Base-by-base conservation (phyloP, 2,113 vertebrate species). In the Tyto alba region DNA sequence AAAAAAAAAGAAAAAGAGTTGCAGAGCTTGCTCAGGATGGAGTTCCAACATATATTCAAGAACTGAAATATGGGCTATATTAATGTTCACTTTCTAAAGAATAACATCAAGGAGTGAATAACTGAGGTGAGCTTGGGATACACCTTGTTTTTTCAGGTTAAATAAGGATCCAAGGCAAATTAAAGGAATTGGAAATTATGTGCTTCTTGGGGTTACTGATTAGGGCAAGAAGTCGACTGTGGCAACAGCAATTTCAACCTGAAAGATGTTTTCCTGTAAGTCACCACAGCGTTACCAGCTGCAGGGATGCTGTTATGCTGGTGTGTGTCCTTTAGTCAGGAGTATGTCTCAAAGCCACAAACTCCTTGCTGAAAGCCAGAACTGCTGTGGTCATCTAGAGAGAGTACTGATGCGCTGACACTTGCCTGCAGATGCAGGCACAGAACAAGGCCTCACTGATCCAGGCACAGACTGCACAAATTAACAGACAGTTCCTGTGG, bases 151-250 rank as follows among this genome's bases (percentile, higher is more conserved):
- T 91, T 81, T 66, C 45, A 18, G 41, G 11, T 48, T 69, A 57
- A 90, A 29, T n/a, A 45, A 74, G 7, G 8, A 56, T 36, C 25
- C 6, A 32, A 78, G 45, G 13, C 2, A 87, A 78, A 85, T 63
- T 11, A n/a, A 59, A 78, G 26, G 15, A 60, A 43, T 4, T 20
- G 32, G 85, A 74, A 92, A 29, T 55, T 1, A 50, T 14, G 20
- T 64, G 40, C 5, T 88, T 16, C 34, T 45, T 16, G 30, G 23
- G 10, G 10, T 36, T 59, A 27, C 17, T 64, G 16, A 43, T 73
- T 53, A 36, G 8, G 63, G 21, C 8, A 41, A 60, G 59, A 48
- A 60, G 30, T 3, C 0, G 0, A 15, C 16, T 25, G 26, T 43
- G 53, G 36, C 40, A 2, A 4, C 6, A 62, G 27, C 18, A 26